These are phyloP conservation scores for Caerostris darwini DNA, from an alignment of 1,140 invertebrate species.

Conservation along the genomic window DNA sequence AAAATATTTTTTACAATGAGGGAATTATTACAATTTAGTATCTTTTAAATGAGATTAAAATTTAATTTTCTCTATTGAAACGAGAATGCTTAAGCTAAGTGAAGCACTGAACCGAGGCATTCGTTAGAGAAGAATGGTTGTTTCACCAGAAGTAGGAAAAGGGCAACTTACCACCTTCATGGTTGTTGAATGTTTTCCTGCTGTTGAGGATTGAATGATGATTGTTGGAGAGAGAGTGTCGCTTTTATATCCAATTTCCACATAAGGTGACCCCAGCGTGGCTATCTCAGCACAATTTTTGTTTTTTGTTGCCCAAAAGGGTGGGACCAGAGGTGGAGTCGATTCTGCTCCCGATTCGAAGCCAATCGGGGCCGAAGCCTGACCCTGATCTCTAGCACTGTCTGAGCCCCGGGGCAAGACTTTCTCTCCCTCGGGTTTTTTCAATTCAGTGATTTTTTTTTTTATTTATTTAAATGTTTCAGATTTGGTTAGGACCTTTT, in stretches of 20 bases:
- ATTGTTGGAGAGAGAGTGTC: background rate
- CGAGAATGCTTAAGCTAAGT: no score
- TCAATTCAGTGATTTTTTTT: no score
- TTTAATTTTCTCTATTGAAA: no score
- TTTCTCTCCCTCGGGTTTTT: background rate
- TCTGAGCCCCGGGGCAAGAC: constrained; percentile 41
- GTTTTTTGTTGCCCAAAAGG: constrained; percentile 35
- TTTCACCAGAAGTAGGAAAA: background rate
- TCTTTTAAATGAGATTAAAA: no score
- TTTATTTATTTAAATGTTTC: no score
- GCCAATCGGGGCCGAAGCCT: constrained; percentile 47
- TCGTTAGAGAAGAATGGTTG: no score
- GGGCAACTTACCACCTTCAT: constrained; percentile 72
- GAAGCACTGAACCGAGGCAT: no score
- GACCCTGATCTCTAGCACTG: constrained; percentile 60
- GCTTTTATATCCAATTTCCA: constrained; percentile 53
- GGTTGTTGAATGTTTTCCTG: constrained; percentile 59
- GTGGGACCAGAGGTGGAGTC: constrained; percentile 63
- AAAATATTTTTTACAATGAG: no score
- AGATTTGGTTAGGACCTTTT: no score
- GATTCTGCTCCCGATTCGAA: constrained; percentile 35
- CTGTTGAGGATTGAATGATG: constrained; percentile 43
- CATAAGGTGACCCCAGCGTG: background rate
- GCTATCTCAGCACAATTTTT: background rate
- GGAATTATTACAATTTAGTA: no score